Evolutionary conservation across 2,888 invertebrate species (phyloP), one percentile per base, ranked within the genome.

Genomic region (Pediacus dermestoides): DNA sequence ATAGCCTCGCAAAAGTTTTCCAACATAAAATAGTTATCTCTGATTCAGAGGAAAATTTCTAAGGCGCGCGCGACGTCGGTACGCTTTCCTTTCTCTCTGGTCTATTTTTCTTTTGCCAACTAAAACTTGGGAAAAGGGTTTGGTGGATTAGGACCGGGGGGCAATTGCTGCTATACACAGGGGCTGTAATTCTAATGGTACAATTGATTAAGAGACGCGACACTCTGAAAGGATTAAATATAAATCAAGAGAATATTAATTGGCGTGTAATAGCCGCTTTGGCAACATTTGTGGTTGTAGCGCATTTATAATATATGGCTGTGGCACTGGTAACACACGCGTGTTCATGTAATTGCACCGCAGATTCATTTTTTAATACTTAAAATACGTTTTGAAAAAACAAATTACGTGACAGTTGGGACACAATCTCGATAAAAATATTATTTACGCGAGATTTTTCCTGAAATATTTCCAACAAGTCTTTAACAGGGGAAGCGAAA

Each of bases 1-100:
- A 67, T 64, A 66, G 64, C 61, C 57, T 61, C 50, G 52, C 50
- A 52, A 53, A 62, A 61, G 53, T 60, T 60, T 54, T 46, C 42
- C 48, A 42, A 46, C 42, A 37, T 37, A 39, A 44, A n/a, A 45
- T 45, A 45, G 45, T 45, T 45, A 45, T 45, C 45, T 45, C 41
- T 37, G 36, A 46, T 46, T 46, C 46, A 46, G 28, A 4, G 21
- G 34, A 14, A 28, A 11, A 39, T 32, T 39, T 33, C 33, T 32
- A 39, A 22, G 12, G 34, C 8, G 22, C 11, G 34, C 8, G 22
- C 11, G 14, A 6, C 8, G 18, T 18, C 8, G 23, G 23, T 9
- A 9, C 23, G n/a, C 23, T 23, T 23, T 23, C 3, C 4, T 6
- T n/a, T 6, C 23, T 18, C 4, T 18, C 4, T 18, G 18, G 4